Evolutionary conservation across 2,797 vertebrate species (phyloP), one percentile per base, ranked within the genome.

Genomic region (Tragelaphus eurycerus): DNA sequence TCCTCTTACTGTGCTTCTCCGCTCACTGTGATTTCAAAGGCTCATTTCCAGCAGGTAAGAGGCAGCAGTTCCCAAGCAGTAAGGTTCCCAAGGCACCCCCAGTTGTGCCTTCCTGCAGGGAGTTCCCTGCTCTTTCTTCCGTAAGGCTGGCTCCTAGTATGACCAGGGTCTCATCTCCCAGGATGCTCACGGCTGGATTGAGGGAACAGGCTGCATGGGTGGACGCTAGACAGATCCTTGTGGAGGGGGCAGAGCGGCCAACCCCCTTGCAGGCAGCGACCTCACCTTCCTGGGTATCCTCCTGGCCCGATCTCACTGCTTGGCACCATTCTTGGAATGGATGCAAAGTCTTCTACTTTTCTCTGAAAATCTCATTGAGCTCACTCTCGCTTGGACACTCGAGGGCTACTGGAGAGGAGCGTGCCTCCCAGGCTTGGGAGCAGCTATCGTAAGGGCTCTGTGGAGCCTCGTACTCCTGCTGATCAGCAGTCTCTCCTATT

Each of bases 291-390:
- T 13, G 62, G 29, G 54, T 98, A 96, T 98, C 97, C 93, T 96
- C 48, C 86, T 54, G 43, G 93, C n/a, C 16, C 9, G 15, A 62
- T 93, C 97, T 96, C 55, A 89, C 93, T 96, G 97, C 97, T 96
- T 90, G 93, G 89, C 82, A 52, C 88, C 95, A 38, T 67, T 60
- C 60, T 89, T 87, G 90, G 87, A 88, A 86, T 4, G 13, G 82
- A 88, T 92, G 87, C 88, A 95, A 98, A 97, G 29, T 96, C 67
- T 97, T 97, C 79, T 97, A 64, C 79, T 97, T 97, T 96, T 59
- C 95, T 97, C 74, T 54, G 89, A 97, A 95, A 95, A 93, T 48
- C 60, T 55, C 64, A 23, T 43, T 90, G 83, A 54, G 54, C 82
- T 94, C 16, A 84, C 15, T 34, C 71, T 34, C 0, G 38, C 50